Percentiles rank a stretch among this genome's conserved stretches.
These are phyloP conservation scores for Micropoecilia bifurca DNA, from an alignment of 2,797 vertebrate species.

Conservation along the genomic window DNA sequence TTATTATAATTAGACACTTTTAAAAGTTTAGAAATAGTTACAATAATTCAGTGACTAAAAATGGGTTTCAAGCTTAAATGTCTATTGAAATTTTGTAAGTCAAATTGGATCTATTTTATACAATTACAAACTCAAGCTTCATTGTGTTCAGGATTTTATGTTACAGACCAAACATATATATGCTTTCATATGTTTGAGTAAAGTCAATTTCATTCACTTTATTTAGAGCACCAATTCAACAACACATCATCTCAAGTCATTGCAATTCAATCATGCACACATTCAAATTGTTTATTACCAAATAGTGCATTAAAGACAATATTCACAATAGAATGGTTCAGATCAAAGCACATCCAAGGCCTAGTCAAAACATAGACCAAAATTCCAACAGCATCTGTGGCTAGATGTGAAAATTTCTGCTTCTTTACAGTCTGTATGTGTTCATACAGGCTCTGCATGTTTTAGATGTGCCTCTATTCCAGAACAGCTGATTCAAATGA, in stretches of 20 bases:
- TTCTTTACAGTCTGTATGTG: not conserved
- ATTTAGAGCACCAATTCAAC: too few species aligned
- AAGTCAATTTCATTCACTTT: too few species aligned
- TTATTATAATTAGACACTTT: not conserved
- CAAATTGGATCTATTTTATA: not conserved
- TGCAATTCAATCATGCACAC: too few species aligned
- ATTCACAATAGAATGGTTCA: not conserved
- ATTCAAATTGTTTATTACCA: too few species aligned
- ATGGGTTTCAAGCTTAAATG: not conserved
- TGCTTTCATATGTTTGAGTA: too few species aligned
- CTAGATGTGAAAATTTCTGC: not conserved
- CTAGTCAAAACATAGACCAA: too few species aligned
- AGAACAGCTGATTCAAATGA: too few species aligned
- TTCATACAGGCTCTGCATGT: not conserved
- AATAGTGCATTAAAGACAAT: too few species aligned
- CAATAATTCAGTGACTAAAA: not conserved
- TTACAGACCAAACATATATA: too few species aligned
- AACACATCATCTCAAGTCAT: too few species aligned
- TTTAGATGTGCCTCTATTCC: too few species aligned
- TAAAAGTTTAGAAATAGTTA: not conserved
- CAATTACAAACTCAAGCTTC: not conserved
- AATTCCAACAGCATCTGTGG: not conserved
- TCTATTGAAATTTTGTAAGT: not conserved
- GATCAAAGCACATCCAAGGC: not conserved
- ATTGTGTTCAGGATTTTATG: not conserved